Percentiles rank a stretch among this genome's conserved stretches.
phyloP scores from a whole-genome alignment of 2,797 vertebrate species.

The Acestrorhynchus altus region DNA sequence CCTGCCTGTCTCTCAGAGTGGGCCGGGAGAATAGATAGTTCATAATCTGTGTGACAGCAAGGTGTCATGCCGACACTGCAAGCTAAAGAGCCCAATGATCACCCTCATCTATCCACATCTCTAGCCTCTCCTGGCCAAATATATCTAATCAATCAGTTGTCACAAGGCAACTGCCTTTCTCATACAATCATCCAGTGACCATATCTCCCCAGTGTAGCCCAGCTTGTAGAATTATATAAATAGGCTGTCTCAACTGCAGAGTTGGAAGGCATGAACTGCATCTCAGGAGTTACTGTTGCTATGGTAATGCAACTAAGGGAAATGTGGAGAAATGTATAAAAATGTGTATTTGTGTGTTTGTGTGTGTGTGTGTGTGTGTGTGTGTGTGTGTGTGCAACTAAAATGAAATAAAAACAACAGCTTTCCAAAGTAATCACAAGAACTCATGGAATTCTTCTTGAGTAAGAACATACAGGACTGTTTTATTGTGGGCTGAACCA shows the following conservation, averaged over 20 bases:
- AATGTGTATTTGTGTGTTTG: conserved; percentile 36
- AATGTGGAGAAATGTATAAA: conserved; percentile 28
- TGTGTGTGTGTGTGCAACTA: conserved; percentile 3
- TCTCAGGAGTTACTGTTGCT: conserved; percentile 58
- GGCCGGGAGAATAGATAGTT: conserved; percentile 41
- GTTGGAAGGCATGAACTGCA: conserved; percentile 45
- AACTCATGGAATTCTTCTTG: conserved; percentile 1
- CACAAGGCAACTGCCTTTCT: conserved; percentile 33
- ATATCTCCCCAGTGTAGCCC: conserved; percentile 44
- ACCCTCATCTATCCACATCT: conserved; percentile 38
- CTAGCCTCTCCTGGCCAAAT: conserved; percentile 44
- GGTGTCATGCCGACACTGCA: conserved; percentile 40
- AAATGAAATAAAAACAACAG: conserved; percentile 19
- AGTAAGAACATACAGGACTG: background rate
- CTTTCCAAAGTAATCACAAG: conserved; percentile 8
- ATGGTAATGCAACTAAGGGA: conserved; percentile 56
- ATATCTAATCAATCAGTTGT: conserved; percentile 53
- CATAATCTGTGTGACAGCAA: conserved; percentile 51
- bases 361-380: conserved; percentile 12
- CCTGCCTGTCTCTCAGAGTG: conserved; percentile 37
- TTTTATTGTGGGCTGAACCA: background rate
- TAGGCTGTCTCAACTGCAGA: conserved; percentile 49
- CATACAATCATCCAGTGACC: conserved; percentile 49
- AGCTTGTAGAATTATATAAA: conserved; percentile 50
- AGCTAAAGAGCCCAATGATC: conserved; percentile 51